phyloP scores from a whole-genome alignment of 2,113 vertebrate species.

The Saccopteryx bilineata region DNA sequence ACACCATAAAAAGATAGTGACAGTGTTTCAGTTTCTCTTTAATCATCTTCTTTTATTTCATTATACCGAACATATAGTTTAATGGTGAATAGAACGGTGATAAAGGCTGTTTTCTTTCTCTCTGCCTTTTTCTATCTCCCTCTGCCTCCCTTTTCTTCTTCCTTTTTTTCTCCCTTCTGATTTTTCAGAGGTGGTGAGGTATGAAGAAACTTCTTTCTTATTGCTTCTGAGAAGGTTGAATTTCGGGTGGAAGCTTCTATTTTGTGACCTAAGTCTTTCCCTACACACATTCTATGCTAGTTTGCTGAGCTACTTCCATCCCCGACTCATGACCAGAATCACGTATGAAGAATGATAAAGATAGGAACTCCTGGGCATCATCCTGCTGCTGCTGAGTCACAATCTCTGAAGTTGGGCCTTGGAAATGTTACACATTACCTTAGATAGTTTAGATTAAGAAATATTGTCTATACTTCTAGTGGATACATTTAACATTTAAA shows the following conservation, averaged over 20 bases:
- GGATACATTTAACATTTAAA: constrained; percentile 23
- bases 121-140: background rate
- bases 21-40: background rate
- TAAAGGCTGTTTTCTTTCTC: background rate
- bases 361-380: background rate
- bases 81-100: background rate
- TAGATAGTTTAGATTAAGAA: background rate
- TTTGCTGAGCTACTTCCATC: background rate
- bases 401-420: background rate
- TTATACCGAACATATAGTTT: background rate
- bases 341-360: background rate
- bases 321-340: background rate
- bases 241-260: background rate
- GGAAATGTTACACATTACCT: background rate
- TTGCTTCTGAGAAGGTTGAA: background rate
- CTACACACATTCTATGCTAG: background rate
- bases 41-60: background rate
- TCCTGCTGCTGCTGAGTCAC: background rate
- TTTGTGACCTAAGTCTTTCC: background rate
- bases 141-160: background rate
- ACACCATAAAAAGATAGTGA: background rate
- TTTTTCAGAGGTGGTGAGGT: background rate
- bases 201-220: background rate
- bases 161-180: background rate
- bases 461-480: background rate